Base-by-base conservation (phyloP, 2,113 vertebrate genomes). In the Brachyhypopomus gauderio region DNA sequence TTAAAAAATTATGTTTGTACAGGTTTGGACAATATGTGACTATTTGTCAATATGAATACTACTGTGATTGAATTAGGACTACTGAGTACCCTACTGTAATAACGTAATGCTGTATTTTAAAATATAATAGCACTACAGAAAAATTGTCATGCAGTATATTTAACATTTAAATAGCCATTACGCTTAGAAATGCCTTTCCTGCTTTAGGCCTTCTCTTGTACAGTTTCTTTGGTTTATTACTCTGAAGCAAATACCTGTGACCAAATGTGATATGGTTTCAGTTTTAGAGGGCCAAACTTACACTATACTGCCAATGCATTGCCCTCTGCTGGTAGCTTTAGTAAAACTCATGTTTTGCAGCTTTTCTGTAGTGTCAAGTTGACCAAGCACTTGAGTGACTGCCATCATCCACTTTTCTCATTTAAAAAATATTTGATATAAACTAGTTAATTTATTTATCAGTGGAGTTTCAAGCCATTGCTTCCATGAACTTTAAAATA, bases 61-160 rank as follows among this genome's bases (percentile, higher is more conserved):
- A 90, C 88, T 90, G 89, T 92, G 89, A 88, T 75, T 79, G 48
- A 86, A 80, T 38, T 60, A 87, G 36, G 58, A 91, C 90, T 90
- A 91, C 90, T 93, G 89, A 91, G 88, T 88, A 90, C 86, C 90
- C 86, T 90, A 75, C 36, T 59, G 19, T 62, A 70, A 77, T 30
- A 77, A 17, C 14, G 45, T 14, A 52, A 52, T 52, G 8, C 59
- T 52, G 60, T 81, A 59, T 23, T 83, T 76, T 23, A 9, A 64
- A 75, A 27, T 72, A 34, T 67, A 77, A 48, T 77, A 83, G 34
- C 83, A 81, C 52, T 77, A 66, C 60, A 66, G 36, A 75, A 36
- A 69, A 58, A 48, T 1, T 45, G n/a, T 52, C n/a, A 73, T 30
- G 2, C 30, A 60, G 45, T 22, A 58, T 79, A 48, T 79, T 73